phyloP scores from a whole-genome alignment of 92 coral and sea anemone genomes.

The Porites lobata region DNA sequence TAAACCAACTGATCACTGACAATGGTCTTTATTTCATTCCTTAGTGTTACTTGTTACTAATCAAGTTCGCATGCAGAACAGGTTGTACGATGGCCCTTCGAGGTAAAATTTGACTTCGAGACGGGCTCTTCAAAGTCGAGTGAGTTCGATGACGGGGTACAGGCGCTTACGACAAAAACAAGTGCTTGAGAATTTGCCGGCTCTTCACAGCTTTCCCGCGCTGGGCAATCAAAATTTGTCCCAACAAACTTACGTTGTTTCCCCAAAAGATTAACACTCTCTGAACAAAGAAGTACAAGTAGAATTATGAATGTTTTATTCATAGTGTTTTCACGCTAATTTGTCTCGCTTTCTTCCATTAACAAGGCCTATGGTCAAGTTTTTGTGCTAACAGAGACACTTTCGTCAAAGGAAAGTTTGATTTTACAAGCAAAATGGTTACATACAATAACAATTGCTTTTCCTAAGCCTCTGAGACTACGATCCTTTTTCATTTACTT shows the following conservation, averaged over 20 bases:
- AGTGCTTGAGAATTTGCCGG: slow-evolving; percentile 16
- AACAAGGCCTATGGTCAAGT: slow-evolving; percentile 3
- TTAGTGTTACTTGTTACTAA: background rate
- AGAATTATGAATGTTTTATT: slow-evolving; percentile 39
- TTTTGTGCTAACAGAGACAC: background rate
- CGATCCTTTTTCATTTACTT: slow-evolving; percentile 7
- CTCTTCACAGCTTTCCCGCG: slow-evolving; percentile 4
- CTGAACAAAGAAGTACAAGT: slow-evolving; percentile 39
- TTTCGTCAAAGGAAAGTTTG: background rate
- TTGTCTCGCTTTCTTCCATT: slow-evolving; percentile 30
- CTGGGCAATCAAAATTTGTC: background rate
- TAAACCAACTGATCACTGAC: background rate
- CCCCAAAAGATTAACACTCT: slow-evolving; percentile 49
- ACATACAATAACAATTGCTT: background rate
- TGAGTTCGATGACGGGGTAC: slow-evolving; percentile 17
- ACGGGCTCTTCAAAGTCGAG: slow-evolving; percentile 33
- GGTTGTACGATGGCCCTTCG: background rate
- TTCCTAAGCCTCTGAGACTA: background rate
- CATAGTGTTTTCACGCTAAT: slow-evolving; percentile 33
- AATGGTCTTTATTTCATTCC: background rate
- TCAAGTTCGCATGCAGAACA: background rate
- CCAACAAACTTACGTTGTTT: slow-evolving; percentile 34
- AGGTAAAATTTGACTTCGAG: slow-evolving; percentile 10
- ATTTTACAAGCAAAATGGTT: background rate
- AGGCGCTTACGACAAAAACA: slow-evolving; percentile 14